phyloP scores from a whole-genome alignment of 1,140 invertebrate species.

The Yoshiicerus persimilis region DNA sequence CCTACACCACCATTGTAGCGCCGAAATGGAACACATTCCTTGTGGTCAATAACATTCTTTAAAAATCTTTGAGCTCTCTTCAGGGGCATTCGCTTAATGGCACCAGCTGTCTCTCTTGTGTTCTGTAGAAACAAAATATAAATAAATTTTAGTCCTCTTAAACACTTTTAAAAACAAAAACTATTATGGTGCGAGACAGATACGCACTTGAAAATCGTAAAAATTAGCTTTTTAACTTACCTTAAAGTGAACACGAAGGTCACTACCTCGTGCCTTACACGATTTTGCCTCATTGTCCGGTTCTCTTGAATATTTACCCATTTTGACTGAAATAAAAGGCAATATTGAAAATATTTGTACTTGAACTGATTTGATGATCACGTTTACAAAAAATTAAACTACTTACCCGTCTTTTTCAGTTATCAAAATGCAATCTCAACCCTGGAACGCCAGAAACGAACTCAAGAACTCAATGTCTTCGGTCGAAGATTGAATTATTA shows the following conservation, averaged over 20 bases:
- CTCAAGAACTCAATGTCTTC: too few relatives aligned
- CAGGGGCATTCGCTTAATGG: constrained; percentile 91
- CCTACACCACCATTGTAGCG: constrained; percentile 97
- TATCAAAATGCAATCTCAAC: too few relatives aligned
- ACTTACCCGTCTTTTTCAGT: too few relatives aligned
- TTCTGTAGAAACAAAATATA: too few relatives aligned
- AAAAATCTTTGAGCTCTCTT: constrained; percentile 90
- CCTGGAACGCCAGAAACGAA: too few relatives aligned
- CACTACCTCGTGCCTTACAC: constrained; percentile 96
- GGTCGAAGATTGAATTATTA: too few relatives aligned
- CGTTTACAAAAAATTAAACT: too few relatives aligned
- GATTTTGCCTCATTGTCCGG: constrained; percentile 94
- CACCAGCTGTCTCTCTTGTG: constrained; percentile 96
- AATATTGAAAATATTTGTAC: too few relatives aligned
- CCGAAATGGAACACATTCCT: constrained; percentile 98
- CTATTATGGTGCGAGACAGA: not conserved
- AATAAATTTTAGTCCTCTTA: too few relatives aligned
- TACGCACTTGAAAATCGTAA: not conserved
- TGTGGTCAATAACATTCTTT: constrained; percentile 95
- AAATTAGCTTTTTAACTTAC: constrained; percentile 57
- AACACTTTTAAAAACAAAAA: constrained; percentile 57
- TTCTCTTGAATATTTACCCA: constrained; percentile 94
- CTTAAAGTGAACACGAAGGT: constrained; percentile 98
- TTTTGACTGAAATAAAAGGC: constrained; percentile 58
- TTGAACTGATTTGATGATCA: too few relatives aligned